A percentile compares a stretch with the other conserved stretches of the same genome.
phyloP scores from a whole-genome alignment of 1,140 invertebrate genomes.

The Holcopasites calliopsidis region DNA sequence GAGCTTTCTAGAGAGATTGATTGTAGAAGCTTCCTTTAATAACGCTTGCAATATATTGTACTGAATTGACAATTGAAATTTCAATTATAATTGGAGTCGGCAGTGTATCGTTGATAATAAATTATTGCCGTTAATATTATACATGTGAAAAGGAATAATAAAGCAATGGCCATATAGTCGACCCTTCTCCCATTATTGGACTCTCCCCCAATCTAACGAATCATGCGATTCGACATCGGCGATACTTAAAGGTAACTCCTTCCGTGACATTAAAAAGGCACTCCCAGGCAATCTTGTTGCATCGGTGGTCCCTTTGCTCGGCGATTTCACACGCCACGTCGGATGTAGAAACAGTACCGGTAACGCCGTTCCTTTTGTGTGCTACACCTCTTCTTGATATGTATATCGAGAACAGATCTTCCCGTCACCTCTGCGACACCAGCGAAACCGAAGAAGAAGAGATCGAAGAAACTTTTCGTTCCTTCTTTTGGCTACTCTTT shows the following conservation, averaged over 20 bases:
- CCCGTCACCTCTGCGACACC: background rate
- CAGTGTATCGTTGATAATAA: no score
- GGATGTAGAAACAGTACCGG: constrained; percentile 55
- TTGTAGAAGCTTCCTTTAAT: no score
- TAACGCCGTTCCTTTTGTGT: constrained; percentile 41
- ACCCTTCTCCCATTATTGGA: constrained; percentile 45
- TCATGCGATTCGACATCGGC: constrained; percentile 57
- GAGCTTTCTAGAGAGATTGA: no score
- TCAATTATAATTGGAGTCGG: no score
- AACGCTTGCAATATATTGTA: no score
- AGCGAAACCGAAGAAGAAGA: background rate
- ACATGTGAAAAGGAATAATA: background rate
- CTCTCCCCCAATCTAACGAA: constrained; percentile 56
- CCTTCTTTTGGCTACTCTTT: no score
- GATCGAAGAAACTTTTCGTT: no score
- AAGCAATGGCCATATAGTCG: constrained; percentile 46
- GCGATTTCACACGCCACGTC: constrained; percentile 58
- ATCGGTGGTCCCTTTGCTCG: constrained; percentile 57
- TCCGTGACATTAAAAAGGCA: constrained; percentile 64
- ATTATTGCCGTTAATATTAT: no score
- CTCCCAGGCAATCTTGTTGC: constrained; percentile 59
- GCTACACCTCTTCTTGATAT: constrained; percentile 37
- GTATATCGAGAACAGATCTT: constrained; percentile 14
- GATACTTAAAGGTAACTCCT: constrained; percentile 62
- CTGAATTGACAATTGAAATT: no score